Evolutionary conservation across 2,797 vertebrate species (phyloP).

Genomic region (Mus spretus): DNA sequence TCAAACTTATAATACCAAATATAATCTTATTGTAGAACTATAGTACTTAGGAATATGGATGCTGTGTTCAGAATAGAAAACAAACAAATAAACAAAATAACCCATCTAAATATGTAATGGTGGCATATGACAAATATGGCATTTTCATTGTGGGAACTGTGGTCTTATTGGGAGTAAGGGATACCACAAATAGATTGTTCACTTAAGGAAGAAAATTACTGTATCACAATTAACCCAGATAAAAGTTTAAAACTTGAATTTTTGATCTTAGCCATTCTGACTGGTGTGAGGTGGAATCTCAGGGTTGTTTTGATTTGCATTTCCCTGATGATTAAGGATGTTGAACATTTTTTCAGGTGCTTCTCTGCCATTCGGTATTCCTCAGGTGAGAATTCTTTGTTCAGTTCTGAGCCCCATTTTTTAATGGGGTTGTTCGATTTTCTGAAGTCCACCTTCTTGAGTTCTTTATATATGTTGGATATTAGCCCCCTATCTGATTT

Average conservation of each 20-base stretch:
- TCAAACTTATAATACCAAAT: background rate
- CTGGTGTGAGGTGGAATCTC: too few species aligned
- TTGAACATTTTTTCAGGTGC: too few species aligned
- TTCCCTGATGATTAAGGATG: too few species aligned
- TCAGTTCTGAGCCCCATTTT: too few species aligned
- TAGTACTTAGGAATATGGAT: conserved; percentile 11
- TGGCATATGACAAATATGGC: background rate
- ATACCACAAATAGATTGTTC: background rate
- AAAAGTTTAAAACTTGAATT: conserved; percentile 30
- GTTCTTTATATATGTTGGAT: too few species aligned
- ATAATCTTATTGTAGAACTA: background rate
- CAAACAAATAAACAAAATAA: background rate
- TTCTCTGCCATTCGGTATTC: too few species aligned
- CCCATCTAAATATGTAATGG: background rate
- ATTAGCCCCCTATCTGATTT: too few species aligned
- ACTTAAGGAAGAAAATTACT: conserved; percentile 20
- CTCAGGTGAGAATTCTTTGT: too few species aligned
- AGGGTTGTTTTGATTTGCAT: too few species aligned
- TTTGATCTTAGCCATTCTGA: too few species aligned
- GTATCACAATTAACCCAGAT: background rate
- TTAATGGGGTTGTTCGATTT: too few species aligned
- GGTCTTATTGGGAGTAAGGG: background rate
- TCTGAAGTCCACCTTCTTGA: too few species aligned
- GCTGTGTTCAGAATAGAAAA: background rate
- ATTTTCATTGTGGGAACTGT: background rate